A percentile compares a stretch with the other conserved stretches of the same genome.
Conservation (phyloP, 2,113 vertebrate genomes). For the Ibidorhyncha struthersii region DNA sequence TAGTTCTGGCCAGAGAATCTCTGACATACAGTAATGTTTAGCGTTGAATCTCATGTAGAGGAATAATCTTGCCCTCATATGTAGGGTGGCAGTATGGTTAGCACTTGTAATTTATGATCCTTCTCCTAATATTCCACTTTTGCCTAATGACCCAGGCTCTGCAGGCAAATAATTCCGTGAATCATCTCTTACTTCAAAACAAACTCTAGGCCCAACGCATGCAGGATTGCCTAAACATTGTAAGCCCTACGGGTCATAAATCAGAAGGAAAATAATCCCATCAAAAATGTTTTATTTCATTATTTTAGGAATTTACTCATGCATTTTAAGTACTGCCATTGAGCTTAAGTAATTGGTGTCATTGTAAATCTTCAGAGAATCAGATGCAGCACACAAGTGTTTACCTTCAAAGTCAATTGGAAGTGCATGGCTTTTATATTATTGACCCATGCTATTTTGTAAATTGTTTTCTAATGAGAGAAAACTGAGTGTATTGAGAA, state of each 20-base stretch:
- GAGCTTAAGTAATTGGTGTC: neutral
- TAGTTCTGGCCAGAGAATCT: neutral
- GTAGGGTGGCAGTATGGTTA: neutral
- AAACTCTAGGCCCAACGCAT: neutral
- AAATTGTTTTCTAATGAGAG: neutral
- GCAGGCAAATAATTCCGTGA: conserved; percentile 6
- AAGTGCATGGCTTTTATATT: neutral
- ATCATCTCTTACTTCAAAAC: neutral
- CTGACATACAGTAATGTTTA: neutral
- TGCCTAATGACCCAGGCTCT: neutral
- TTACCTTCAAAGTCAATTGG: neutral
- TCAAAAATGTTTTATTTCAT: neutral
- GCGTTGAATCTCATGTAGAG: neutral
- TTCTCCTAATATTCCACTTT: conserved; percentile 25
- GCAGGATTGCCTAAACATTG: neutral
- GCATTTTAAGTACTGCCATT: neutral
- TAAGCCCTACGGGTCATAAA: conserved; percentile 16
- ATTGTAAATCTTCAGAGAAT: neutral
- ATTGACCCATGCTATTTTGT: neutral
- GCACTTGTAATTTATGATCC: neutral
- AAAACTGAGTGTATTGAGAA: neutral
- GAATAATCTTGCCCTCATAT: neutral
- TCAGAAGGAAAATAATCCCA: conserved; percentile 30
- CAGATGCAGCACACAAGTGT: fast-evolving
- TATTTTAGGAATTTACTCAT: neutral